phyloP scores from a whole-genome alignment of 2,888 invertebrate species.

The Lithosia quadra region DNA sequence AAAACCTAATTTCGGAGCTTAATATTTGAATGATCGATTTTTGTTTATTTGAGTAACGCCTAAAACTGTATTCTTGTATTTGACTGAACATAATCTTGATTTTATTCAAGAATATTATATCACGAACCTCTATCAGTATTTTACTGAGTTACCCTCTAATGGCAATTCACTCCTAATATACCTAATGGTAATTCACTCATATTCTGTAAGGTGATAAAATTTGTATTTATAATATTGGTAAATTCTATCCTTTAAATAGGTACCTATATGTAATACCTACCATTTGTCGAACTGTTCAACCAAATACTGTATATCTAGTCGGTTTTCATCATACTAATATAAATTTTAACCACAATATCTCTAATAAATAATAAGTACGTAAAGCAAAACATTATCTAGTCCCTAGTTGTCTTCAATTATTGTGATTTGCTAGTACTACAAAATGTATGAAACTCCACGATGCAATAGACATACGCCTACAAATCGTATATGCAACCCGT shows the following conservation, averaged over 20 bases:
- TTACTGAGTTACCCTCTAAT: background rate
- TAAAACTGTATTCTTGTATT: too few relatives aligned
- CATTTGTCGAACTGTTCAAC: background rate
- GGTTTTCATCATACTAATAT: background rate
- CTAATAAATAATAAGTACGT: background rate
- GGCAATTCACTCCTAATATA: too few relatives aligned
- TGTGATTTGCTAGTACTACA: background rate
- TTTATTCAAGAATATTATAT: background rate
- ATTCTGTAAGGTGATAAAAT: background rate
- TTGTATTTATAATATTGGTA: background rate
- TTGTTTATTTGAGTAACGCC: background rate
- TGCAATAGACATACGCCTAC: background rate
- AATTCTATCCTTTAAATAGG: background rate
- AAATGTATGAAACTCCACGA: background rate
- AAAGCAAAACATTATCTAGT: background rate
- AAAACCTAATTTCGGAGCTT: background rate
- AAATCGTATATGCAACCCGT: conserved; percentile 3
- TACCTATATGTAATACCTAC: too few relatives aligned
- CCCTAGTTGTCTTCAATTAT: background rate
- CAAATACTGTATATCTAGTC: background rate
- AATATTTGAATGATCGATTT: background rate
- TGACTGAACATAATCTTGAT: background rate
- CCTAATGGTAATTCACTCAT: background rate
- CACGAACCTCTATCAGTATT: background rate
- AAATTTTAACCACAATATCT: too few relatives aligned